A percentile compares a stretch with the other conserved stretches of the same genome.
Evolutionary conservation across 2,888 invertebrate genomes (phyloP).

Genomic region (Torymus auratus): DNA sequence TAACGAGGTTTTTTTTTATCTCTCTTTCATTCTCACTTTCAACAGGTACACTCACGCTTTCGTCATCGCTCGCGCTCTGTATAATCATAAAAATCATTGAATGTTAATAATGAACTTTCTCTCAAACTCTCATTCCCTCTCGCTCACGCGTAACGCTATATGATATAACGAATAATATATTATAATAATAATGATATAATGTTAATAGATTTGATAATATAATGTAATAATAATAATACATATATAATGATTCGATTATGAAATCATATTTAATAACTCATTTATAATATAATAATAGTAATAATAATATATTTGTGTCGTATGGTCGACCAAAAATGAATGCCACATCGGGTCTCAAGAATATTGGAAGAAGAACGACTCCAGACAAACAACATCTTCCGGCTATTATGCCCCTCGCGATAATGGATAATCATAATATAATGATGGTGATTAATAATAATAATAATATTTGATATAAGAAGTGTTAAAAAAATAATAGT

Average conservation of each 20-base stretch:
- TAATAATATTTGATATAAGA: slow-evolving; percentile 7
- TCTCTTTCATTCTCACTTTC: slow-evolving; percentile 53
- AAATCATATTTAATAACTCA: slow-evolving; percentile 50
- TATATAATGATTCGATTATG: slow-evolving; percentile 46
- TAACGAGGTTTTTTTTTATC: slow-evolving; percentile 48
- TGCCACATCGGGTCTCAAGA: slow-evolving; percentile 50
- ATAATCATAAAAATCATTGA: slow-evolving; percentile 34
- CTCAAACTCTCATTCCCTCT: too few species aligned
- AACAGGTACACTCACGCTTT: slow-evolving; percentile 33
- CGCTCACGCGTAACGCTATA: not conserved
- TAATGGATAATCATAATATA: not conserved
- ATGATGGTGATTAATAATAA: slow-evolving; percentile 13
- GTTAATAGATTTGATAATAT: not conserved
- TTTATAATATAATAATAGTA: slow-evolving; percentile 48
- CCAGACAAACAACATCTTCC: slow-evolving; percentile 47
- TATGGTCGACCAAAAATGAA: slow-evolving; percentile 58
- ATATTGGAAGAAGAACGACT: slow-evolving; percentile 55
- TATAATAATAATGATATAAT: slow-evolving; percentile 41
- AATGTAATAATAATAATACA: slow-evolving; percentile 42
- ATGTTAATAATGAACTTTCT: not conserved
- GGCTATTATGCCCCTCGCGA: slow-evolving; percentile 43
- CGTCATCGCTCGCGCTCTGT: slow-evolving; percentile 35
- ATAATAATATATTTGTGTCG: slow-evolving; percentile 50
- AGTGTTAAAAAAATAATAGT: not conserved
- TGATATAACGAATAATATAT: slow-evolving; percentile 52